A percentile compares a stretch with the other conserved stretches of the same genome.
These are phyloP conservation scores for Halcyon leucocephala DNA, from an alignment of 2,797 vertebrate species.

Conservation along the genomic window DNA sequence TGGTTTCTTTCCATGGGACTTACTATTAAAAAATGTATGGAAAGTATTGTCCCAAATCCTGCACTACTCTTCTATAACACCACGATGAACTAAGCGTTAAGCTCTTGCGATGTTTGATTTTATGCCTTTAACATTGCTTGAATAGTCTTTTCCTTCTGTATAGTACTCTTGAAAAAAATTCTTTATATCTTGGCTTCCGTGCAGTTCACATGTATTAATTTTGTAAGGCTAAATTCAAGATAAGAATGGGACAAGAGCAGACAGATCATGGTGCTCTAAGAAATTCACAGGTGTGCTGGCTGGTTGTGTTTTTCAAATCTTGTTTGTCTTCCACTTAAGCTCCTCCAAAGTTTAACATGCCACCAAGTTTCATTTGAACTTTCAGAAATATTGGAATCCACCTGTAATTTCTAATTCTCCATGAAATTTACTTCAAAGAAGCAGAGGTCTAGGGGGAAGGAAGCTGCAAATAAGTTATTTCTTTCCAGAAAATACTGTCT, in stretches of 20 bases:
- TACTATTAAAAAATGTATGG: background rate
- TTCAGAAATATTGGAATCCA: background rate
- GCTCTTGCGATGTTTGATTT: background rate
- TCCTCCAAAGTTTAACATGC: conserved; percentile 11
- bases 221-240: conserved; percentile 10
- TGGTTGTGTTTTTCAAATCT: background rate
- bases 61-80: background rate
- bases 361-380: background rate
- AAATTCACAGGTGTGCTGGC: conserved; percentile 3
- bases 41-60: background rate
- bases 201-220: conserved; percentile 13
- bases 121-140: background rate
- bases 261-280: background rate
- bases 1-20: background rate
- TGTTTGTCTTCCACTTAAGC: background rate
- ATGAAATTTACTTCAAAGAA: conserved; percentile 47
- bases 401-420: background rate
- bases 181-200: background rate
- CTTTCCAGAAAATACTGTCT: background rate
- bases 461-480: background rate
- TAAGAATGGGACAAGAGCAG: conserved; percentile 23
- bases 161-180: background rate
- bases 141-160: background rate
- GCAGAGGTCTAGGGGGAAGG: background rate
- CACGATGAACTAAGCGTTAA: background rate